A percentile compares a stretch with the other conserved stretches of the same genome.
These are phyloP conservation scores for Leptodactylus fuscus DNA, from an alignment of 2,113 vertebrate species.

Conservation along the genomic window DNA sequence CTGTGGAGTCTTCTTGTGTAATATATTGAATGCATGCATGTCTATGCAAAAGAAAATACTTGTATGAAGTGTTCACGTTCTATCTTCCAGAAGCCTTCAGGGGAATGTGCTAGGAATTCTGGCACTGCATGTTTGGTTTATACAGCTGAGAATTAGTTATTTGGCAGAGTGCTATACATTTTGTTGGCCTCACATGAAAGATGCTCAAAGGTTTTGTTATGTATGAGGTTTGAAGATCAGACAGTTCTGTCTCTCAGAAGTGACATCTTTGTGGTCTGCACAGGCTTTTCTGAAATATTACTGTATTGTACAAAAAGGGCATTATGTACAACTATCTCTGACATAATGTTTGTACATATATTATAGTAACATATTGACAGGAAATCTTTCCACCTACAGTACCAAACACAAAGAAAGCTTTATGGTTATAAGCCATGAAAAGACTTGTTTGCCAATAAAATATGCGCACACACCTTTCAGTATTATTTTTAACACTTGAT, in stretches of 20 bases:
- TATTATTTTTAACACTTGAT: constrained; percentile 11
- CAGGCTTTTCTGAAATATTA: not conserved
- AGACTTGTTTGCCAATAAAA: not conserved
- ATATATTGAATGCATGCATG: not conserved
- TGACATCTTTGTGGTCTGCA: constrained; percentile 31
- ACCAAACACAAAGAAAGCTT: not conserved
- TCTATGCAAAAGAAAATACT: not conserved
- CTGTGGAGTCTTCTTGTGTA: not conserved
- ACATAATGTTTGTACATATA: not conserved
- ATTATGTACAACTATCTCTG: too few species aligned
- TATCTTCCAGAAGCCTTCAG: constrained; percentile 13
- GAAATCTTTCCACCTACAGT: not conserved
- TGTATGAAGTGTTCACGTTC: constrained; percentile 1
- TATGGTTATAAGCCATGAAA: not conserved
- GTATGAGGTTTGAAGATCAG: constrained; percentile 34
- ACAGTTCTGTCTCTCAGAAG: constrained; percentile 13
- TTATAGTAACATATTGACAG: not conserved
- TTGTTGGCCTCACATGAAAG: constrained; percentile 40
- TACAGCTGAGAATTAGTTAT: constrained; percentile 15
- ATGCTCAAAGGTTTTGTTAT: constrained; percentile 41
- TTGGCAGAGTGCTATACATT: constrained; percentile 8
- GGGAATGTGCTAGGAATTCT: not conserved
- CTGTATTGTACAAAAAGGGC: not conserved
- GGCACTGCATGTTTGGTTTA: constrained; percentile 26
- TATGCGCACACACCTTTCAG: not conserved